Conservation (phyloP, 2,888 invertebrate species). For the Drosophila imparisetae region DNA sequence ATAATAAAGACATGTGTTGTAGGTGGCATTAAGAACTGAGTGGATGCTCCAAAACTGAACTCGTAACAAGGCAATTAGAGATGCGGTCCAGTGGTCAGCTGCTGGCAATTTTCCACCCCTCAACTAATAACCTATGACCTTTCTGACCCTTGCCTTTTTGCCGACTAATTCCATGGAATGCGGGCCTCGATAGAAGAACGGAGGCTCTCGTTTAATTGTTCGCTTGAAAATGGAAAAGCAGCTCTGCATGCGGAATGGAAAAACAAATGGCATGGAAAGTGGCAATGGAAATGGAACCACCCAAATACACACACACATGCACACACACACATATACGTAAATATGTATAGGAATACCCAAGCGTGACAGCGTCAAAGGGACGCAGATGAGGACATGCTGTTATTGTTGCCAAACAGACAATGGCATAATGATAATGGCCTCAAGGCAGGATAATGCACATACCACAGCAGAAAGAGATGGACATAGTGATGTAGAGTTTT, state of each 20-base stretch:
- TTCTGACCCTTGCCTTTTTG: constrained; percentile 52
- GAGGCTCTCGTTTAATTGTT: constrained; percentile 44
- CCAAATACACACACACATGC: background rate
- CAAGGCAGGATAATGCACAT: constrained; percentile 52
- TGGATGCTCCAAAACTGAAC: background rate
- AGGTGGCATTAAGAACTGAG: constrained; percentile 30
- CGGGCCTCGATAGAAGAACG: constrained; percentile 49
- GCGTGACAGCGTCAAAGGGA: constrained; percentile 39
- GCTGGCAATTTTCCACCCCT: constrained; percentile 20
- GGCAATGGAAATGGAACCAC: constrained; percentile 6
- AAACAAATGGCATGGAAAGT: constrained; percentile 9
- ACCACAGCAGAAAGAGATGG: constrained; percentile 20
- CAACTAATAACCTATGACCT: constrained; percentile 2
- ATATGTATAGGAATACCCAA: background rate
- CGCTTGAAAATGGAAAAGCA: constrained; percentile 35
- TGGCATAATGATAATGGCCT: constrained; percentile 45
- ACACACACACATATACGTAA: background rate
- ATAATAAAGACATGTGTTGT: constrained; percentile 31
- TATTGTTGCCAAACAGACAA: constrained; percentile 57
- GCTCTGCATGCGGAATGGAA: constrained; percentile 40
- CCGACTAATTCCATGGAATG: constrained; percentile 74
- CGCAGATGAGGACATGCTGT: constrained; percentile 46
- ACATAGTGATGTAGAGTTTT: background rate
- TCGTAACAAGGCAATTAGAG: constrained; percentile 58
- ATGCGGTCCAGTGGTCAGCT: constrained; percentile 32